These are phyloP conservation scores for Chrysemys picta DNA, from an alignment of 2,113 vertebrate species.

Conservation along the genomic window DNA sequence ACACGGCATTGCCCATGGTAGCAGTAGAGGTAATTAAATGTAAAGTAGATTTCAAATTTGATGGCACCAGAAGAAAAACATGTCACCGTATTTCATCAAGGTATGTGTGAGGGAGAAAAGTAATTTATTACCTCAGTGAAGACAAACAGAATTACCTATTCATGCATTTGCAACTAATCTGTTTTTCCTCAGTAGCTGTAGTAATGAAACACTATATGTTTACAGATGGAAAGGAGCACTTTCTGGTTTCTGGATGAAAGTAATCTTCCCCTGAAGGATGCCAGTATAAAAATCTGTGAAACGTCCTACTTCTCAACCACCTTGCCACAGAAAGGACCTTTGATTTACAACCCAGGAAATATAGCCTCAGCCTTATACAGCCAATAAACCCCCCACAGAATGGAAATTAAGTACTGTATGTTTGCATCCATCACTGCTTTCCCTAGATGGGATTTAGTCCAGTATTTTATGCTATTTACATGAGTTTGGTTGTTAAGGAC, in stretches of 20 bases:
- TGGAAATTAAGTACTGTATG: not conserved
- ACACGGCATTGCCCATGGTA: not conserved
- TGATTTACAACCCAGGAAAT: not conserved
- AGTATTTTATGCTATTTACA: not conserved
- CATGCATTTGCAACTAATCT: not conserved
- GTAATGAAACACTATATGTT: not conserved
- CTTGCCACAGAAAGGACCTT: not conserved
- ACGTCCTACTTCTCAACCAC: not conserved
- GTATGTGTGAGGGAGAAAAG: not conserved
- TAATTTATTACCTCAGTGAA: not conserved
- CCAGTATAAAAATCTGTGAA: not conserved
- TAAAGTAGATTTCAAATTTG: not conserved
- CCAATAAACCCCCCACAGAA: not conserved
- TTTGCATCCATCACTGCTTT: not conserved
- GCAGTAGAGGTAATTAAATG: not conserved
- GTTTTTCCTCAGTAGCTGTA: not conserved
- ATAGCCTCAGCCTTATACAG: not conserved
- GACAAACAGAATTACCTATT: not conserved
- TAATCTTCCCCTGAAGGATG: not conserved
- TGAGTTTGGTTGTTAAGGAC: not conserved
- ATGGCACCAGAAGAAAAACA: not conserved
- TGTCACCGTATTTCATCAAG: not conserved
- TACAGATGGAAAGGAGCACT: not conserved
- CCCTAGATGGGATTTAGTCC: not conserved
- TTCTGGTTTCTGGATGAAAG: not conserved